Evolutionary conservation across 2,888 invertebrate genomes (phyloP).

Genomic region (Protodeltote pygarga): DNA sequence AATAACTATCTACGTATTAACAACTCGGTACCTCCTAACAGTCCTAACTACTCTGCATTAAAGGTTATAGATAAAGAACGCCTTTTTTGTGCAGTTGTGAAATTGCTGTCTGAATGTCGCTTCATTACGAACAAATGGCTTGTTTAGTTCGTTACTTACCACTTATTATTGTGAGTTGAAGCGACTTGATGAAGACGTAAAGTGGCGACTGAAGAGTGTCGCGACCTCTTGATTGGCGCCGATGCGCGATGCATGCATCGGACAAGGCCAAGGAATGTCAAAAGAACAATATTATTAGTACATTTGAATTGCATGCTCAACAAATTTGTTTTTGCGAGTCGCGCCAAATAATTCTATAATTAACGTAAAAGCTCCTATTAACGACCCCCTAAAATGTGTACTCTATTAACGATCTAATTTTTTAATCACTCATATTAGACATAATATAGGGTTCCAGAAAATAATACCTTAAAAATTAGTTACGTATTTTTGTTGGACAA

Average conservation of each 20-base stretch:
- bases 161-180: conserved; percentile 66
- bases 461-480: too few species aligned
- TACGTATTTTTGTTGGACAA: too few species aligned
- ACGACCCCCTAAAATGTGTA: too few species aligned
- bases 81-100: conserved; percentile 26
- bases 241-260: too few species aligned
- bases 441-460: too few species aligned
- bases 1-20: too few species aligned
- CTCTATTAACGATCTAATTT: too few species aligned
- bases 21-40: too few species aligned
- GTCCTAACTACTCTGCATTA: too few species aligned
- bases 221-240: conserved; percentile 72
- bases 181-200: conserved; percentile 70
- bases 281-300: conserved; percentile 11
- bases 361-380: too few species aligned
- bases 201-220: conserved; percentile 66
- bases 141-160: conserved; percentile 51
- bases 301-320: conserved; percentile 4
- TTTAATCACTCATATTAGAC: too few species aligned
- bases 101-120: conserved; percentile 46
- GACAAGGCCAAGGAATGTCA: conserved; percentile 57
- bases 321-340: conserved; percentile 11
- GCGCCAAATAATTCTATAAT: conserved; percentile 4
- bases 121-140: conserved; percentile 53
- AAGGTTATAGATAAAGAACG: too few species aligned